phyloP scores from a whole-genome alignment of 2,113 vertebrate genomes.

The Datnioides undecimradiatus region DNA sequence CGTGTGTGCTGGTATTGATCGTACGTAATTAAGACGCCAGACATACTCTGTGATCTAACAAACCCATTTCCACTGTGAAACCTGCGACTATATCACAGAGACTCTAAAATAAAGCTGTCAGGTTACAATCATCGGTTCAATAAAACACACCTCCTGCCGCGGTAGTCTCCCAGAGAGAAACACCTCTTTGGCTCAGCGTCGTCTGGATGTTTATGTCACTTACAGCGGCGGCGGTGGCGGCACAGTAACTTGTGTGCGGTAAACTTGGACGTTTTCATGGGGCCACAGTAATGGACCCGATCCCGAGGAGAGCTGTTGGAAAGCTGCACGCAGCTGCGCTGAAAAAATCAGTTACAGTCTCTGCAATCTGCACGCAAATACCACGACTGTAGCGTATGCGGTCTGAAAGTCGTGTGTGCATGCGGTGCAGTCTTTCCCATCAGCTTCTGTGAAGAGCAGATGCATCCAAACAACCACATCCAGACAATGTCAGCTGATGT shows the following conservation, averaged over 20 bases:
- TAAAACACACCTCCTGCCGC: constrained; percentile 7
- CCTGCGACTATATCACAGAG: background rate
- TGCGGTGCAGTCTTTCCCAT: no score
- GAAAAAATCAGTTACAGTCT: no score
- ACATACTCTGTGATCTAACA: background rate
- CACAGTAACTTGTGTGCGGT: background rate
- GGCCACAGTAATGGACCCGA: background rate
- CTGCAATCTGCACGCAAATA: no score
- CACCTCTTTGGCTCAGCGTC: background rate
- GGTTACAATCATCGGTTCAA: constrained; percentile 5
- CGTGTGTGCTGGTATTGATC: no score
- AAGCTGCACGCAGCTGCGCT: background rate
- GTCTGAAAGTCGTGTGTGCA: no score
- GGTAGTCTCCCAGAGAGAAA: background rate
- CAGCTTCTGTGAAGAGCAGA: no score
- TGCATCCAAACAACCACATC: no score
- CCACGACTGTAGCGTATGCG: no score
- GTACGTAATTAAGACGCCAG: no score
- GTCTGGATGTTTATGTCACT: constrained; percentile 14
- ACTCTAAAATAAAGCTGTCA: constrained; percentile 27
- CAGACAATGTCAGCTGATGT: no score
- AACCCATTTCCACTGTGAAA: constrained; percentile 2
- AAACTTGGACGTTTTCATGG: background rate
- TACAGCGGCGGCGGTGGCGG: background rate
- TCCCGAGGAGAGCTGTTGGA: background rate